These are phyloP conservation scores for Cephus cinctus DNA, from an alignment of 1,140 invertebrate genomes.

Conservation along the genomic window DNA sequence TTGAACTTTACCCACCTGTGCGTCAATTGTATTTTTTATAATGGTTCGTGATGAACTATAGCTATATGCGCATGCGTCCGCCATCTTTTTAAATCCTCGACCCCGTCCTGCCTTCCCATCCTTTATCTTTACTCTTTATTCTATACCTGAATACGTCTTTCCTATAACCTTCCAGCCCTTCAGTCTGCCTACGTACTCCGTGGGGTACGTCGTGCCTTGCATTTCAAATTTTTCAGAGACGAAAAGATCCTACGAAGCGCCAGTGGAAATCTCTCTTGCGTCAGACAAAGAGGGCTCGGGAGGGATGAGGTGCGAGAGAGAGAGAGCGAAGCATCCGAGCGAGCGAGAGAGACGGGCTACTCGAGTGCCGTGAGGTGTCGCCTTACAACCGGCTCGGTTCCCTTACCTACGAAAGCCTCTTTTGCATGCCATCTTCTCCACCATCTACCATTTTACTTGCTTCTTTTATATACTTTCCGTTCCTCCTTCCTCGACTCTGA, in stretches of 20 bases:
- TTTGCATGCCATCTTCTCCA: conserved; percentile 57
- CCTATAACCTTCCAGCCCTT: conserved; percentile 9
- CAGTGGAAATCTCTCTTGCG: conserved; percentile 11
- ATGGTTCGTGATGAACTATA: too few species aligned
- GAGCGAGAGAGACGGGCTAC: too few species aligned
- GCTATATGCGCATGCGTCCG: too few species aligned
- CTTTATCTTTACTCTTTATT: conserved; percentile 3
- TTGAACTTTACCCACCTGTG: conserved; percentile 13
- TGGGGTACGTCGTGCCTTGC: conserved; percentile 27
- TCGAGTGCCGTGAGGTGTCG: conserved; percentile 52
- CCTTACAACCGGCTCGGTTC: conserved; percentile 56
- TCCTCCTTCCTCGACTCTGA: conserved; percentile 22
- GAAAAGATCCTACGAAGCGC: conserved; percentile 9
- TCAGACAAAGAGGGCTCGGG: conserved; percentile 19
- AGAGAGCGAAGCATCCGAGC: conserved; percentile 39
- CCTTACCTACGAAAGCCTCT: conserved; percentile 51
- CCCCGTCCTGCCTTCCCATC: not conserved
- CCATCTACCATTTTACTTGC: conserved; percentile 44
- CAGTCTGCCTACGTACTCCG: conserved; percentile 10
- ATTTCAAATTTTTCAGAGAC: conserved; percentile 25
- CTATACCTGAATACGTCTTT: too few species aligned
- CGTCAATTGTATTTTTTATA: too few species aligned
- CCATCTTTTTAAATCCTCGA: conserved; percentile 3
- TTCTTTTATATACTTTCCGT: conserved; percentile 44
- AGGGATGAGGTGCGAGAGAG: conserved; percentile 15